Percentiles rank a stretch among this genome's conserved stretches.
phyloP scores from a whole-genome alignment of 2,113 vertebrate species.

The Ameiurus melas region DNA sequence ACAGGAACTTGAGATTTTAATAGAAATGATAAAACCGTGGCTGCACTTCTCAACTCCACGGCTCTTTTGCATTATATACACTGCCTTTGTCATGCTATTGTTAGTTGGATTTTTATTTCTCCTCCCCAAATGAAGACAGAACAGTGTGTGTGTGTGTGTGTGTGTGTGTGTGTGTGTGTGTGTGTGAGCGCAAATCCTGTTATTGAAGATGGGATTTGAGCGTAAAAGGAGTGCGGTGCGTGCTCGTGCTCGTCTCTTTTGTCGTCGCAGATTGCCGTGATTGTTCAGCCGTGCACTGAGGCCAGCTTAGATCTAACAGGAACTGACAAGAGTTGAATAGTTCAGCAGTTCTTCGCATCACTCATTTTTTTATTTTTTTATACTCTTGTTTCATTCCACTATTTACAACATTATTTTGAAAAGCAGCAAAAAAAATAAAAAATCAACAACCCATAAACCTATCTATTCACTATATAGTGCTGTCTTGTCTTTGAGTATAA shows the following conservation, averaged over 20 bases:
- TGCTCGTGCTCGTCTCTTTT: constrained; percentile 36
- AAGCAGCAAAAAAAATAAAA: not conserved
- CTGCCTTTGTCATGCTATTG: constrained; percentile 5
- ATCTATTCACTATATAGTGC: not conserved
- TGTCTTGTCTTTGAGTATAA: not conserved
- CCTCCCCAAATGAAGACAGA: not conserved
- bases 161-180: not conserved
- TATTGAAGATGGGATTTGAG: constrained; percentile 28
- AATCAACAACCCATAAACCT: not conserved
- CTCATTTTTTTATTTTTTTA: constrained; percentile 10
- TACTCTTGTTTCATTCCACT: not conserved
- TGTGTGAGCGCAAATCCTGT: constrained; percentile 1
- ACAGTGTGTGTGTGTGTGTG: not conserved
- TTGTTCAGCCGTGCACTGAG: constrained; percentile 59
- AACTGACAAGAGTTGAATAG: constrained; percentile 68
- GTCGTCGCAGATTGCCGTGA: constrained; percentile 47
- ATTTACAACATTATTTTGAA: not conserved
- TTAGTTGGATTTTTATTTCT: constrained; percentile 17
- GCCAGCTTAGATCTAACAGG: constrained; percentile 61
- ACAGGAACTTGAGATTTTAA: not conserved
- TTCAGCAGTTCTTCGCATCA: constrained; percentile 55
- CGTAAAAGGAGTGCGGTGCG: constrained; percentile 5
- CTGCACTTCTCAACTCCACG: not conserved
- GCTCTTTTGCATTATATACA: not conserved
- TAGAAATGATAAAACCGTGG: not conserved